phyloP scores from a whole-genome alignment of 2,888 invertebrate genomes.

The Cephus sareptanus region DNA sequence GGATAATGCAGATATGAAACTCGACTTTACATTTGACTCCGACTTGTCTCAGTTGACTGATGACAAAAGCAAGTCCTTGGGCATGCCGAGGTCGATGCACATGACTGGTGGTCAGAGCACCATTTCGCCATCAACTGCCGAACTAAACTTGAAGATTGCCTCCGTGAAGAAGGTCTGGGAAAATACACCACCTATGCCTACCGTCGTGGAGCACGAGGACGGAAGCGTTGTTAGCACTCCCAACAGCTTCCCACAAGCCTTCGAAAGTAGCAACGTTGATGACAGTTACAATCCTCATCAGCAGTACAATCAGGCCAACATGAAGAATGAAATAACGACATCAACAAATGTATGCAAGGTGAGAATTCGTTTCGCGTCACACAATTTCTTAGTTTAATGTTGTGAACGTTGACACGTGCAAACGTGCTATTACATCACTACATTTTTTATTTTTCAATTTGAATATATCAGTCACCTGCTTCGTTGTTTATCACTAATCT shows the following conservation, averaged over 20 bases:
- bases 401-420: background rate
- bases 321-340: conserved; percentile 68
- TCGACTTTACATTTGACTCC: conserved; percentile 91
- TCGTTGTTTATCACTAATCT: background rate
- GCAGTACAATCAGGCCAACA: conserved; percentile 68
- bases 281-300: conserved; percentile 70
- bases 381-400: background rate
- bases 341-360: conserved; percentile 82
- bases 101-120: conserved; percentile 76
- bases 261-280: conserved; percentile 67
- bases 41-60: conserved; percentile 82
- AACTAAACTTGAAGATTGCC: conserved; percentile 93
- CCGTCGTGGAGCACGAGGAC: conserved; percentile 73
- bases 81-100: conserved; percentile 74
- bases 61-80: conserved; percentile 73
- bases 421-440: conserved; percentile 50
- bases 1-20: conserved; percentile 87
- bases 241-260: conserved; percentile 62
- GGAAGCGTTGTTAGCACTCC: conserved; percentile 66
- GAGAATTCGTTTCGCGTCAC: conserved; percentile 40
- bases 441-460: conserved; percentile 14
- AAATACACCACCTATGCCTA: conserved; percentile 73
- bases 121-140: conserved; percentile 85
- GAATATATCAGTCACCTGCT: background rate
- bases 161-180: conserved; percentile 93